phyloP scores from a whole-genome alignment of 2,888 invertebrate genomes.

The Xanthorhoe spadicearia region DNA sequence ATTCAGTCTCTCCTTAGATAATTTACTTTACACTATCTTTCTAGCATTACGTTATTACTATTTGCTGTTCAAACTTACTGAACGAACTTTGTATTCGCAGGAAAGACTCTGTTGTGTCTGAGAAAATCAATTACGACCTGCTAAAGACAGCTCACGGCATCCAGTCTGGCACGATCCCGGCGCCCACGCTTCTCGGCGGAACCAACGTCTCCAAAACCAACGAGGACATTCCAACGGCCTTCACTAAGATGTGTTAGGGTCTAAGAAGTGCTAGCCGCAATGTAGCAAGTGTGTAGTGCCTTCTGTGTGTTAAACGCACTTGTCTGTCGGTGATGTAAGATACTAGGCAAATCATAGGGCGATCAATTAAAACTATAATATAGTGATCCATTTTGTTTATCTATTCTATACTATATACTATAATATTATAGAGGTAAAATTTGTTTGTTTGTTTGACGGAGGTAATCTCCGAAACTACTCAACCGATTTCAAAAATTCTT shows the following conservation, averaged over 20 bases:
- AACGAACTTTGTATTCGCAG: constrained; percentile 70
- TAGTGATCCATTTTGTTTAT: not conserved
- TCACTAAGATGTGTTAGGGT: constrained; percentile 83
- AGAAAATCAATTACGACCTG: constrained; percentile 96
- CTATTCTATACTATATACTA: too few species aligned
- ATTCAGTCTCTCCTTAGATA: too few species aligned
- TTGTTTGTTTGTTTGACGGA: too few species aligned
- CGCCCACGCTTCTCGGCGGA: constrained; percentile 91
- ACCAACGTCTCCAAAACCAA: constrained; percentile 90
- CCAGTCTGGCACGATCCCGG: constrained; percentile 88
- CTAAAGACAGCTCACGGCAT: constrained; percentile 90
- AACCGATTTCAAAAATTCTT: too few species aligned
- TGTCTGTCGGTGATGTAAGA: constrained; percentile 20
- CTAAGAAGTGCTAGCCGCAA: constrained; percentile 72
- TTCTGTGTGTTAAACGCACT: constrained; percentile 44
- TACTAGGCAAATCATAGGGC: not conserved
- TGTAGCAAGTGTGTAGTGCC: constrained; percentile 42
- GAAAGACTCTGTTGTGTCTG: constrained; percentile 94
- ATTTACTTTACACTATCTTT: too few species aligned
- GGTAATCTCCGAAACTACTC: too few species aligned
- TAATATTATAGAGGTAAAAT: too few species aligned
- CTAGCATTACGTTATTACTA: not conserved
- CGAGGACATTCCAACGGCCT: constrained; percentile 92
- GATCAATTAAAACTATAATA: not conserved
- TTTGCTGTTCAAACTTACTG: not conserved